Percentiles rank a stretch among this genome's conserved stretches.
These are phyloP conservation scores for Sphaerodactylus townsendi DNA, from an alignment of 2,113 vertebrate genomes.

Conservation along the genomic window DNA sequence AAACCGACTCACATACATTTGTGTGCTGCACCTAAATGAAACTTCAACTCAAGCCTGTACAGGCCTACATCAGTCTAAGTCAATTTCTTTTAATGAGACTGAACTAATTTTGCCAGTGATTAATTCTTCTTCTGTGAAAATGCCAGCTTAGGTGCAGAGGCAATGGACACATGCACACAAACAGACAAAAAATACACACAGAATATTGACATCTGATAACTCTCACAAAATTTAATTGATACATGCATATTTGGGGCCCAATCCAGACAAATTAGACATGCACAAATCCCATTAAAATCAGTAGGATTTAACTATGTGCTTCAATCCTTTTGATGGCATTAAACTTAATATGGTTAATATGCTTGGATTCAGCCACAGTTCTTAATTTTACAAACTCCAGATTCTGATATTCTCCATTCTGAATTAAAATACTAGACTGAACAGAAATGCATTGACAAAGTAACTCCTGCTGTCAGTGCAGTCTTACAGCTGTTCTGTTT, in stretches of 20 bases:
- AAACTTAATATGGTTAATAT: not conserved
- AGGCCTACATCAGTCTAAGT: too few relatives aligned
- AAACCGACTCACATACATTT: not conserved
- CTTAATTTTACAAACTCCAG: slow-evolving; percentile 41
- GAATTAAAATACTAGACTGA: slow-evolving; percentile 17
- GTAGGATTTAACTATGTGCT: not conserved
- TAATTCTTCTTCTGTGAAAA: not conserved
- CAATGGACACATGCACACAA: not conserved
- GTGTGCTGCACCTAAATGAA: not conserved
- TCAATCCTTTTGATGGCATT: not conserved
- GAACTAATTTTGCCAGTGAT: too few relatives aligned
- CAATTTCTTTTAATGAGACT: too few relatives aligned
- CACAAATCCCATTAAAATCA: not conserved
- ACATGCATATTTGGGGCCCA: not conserved
- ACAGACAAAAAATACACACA: not conserved
- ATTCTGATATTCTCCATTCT: slow-evolving; percentile 15
- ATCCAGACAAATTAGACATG: not conserved
- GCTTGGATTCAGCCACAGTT: not conserved
- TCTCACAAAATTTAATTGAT: not conserved
- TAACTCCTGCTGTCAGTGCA: not conserved
- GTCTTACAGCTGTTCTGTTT: not conserved
- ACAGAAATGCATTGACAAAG: slow-evolving; percentile 30
- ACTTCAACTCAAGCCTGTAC: too few relatives aligned
- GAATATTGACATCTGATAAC: too few relatives aligned
- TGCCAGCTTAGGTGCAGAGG: not conserved